Base-by-base conservation (phyloP, 2,888 invertebrate genomes). In the Drosophila anomalipes region DNA sequence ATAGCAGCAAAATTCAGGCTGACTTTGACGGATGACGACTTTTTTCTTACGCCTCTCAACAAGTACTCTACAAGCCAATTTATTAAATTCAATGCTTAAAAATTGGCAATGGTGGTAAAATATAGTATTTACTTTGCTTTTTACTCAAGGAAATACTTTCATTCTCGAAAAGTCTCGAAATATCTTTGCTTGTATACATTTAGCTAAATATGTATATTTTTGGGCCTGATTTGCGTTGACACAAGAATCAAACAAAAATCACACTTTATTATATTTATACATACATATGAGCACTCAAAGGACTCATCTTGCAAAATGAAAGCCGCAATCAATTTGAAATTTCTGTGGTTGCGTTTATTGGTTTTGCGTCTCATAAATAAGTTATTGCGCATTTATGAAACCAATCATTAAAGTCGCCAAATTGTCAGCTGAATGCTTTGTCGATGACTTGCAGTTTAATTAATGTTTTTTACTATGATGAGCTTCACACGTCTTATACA, bases 351-450 rank as follows among this genome's bases (percentile, higher is more conserved):
- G 32, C 19, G 37, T 64, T 54, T 70, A 70, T 77, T 79, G 77
- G 57, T 53, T 69, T 59, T 61, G 59, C 14, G 60, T 60, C 67
- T 68, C 70, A 72, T 83, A 77, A 81, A 86, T 83, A 81, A 81
- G 71, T 77, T 67, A 83, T 73, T 71, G 70, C 60, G 66, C 61
- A 72, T 79, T 86, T 79, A 79, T 86, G 77, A 70, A 74, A 77
- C 70, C 79, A 73, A 72, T 63, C 60, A 79, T 69, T 70, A 70
- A 72, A 67, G 70, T 72, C 57, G 63, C 61, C 61, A 73, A 86
- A 81, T 75, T 86, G 83, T 74, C 83, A 77, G 74, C 66, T 77
- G 81, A 83, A 79, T 79, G 86, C 81, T 83, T 79, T 86, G 79
- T 77, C 86, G 73, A 77, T 81, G 74, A 77, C 71, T 77, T 74